Evolutionary conservation across 2,113 vertebrate genomes (phyloP).

Genomic region (Colaptes auratus): DNA sequence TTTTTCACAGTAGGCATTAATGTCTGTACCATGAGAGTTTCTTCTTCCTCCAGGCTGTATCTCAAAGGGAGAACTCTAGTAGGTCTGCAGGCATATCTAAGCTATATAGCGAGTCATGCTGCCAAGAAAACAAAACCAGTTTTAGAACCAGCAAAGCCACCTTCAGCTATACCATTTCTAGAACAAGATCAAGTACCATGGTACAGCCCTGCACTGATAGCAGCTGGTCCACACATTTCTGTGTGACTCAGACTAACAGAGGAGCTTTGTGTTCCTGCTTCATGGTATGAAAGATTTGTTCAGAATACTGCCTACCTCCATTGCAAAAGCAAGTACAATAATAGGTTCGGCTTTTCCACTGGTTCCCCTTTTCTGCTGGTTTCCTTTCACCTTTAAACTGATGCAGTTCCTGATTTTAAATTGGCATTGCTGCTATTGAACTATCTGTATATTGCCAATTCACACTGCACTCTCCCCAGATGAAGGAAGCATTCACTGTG

Average conservation of each 20-base stretch:
- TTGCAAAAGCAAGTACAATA: not conserved
- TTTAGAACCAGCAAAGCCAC: conserved; percentile 3
- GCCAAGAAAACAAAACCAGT: conserved; percentile 18
- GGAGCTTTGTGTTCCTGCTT: not conserved
- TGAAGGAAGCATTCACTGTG: not conserved
- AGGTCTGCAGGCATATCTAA: not conserved
- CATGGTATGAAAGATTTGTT: not conserved
- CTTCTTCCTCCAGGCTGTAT: not conserved
- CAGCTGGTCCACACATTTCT: not conserved
- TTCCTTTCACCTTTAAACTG: not conserved
- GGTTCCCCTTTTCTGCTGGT: not conserved
- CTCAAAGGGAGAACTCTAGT: not conserved
- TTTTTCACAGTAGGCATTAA: not conserved
- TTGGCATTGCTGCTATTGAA: not conserved
- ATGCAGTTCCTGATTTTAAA: not conserved
- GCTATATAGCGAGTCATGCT: not conserved
- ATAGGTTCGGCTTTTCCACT: not conserved
- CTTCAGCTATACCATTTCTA: not conserved
- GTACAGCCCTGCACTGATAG: not conserved
- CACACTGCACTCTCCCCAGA: not conserved
- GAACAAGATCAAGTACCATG: not conserved
- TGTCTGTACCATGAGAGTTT: not conserved
- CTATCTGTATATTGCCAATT: not conserved
- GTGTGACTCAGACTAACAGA: not conserved
- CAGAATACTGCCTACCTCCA: not conserved